These are phyloP conservation scores for Sparidentex hasta DNA, from an alignment of 2,797 vertebrate genomes.

Conservation along the genomic window DNA sequence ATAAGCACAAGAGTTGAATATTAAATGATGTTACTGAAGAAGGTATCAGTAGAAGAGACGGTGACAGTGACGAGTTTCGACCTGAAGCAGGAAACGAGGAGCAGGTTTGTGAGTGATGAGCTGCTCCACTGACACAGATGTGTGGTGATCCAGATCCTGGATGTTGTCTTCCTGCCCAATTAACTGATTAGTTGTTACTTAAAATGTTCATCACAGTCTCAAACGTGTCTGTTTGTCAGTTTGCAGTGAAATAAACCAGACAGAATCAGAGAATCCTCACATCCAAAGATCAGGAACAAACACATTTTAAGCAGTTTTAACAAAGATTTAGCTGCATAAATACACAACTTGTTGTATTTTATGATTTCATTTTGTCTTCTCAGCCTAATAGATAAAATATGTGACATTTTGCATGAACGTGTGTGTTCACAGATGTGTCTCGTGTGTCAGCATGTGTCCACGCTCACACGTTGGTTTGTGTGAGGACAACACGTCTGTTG, in stretches of 20 bases:
- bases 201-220: neutral
- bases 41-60: neutral
- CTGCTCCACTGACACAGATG: constrained; percentile 31
- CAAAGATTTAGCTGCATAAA: neutral
- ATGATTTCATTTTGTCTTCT: neutral
- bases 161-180: neutral
- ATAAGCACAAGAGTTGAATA: neutral
- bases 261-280: neutral
- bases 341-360: neutral
- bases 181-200: neutral
- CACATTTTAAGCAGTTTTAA: neutral
- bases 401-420: no score
- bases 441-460: constrained; percentile 19
- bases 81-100: constrained; percentile 6
- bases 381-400: no score
- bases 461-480: neutral
- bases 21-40: neutral
- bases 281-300: neutral
- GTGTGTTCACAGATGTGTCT: neutral
- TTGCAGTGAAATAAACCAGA: neutral
- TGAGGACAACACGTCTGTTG: constrained; percentile 25
- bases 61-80: neutral
- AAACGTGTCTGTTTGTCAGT: neutral
- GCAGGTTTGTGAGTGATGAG: constrained; percentile 14
- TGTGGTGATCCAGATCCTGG: neutral